Conservation (phyloP, 2,888 invertebrate genomes). For the Beris chalybata region DNA sequence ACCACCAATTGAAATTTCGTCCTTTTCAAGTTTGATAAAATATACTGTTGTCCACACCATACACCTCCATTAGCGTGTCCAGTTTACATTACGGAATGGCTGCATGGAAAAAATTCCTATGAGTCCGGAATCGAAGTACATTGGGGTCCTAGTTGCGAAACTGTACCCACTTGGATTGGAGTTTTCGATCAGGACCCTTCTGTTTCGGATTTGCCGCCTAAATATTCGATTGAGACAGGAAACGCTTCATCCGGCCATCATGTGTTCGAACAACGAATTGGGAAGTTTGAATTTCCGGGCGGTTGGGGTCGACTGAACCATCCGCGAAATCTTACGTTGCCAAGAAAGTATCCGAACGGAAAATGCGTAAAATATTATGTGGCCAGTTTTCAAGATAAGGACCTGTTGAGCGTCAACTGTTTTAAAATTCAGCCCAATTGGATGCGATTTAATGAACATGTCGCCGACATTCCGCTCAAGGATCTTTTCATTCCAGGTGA, state of each 20-base stretch:
- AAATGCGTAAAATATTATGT: conserved; percentile 74
- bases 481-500: conserved; percentile 51
- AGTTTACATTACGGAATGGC: conserved; percentile 50
- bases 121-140: conserved; percentile 50
- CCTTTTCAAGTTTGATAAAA: no score
- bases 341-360: conserved; percentile 52
- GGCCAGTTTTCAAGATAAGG: conserved; percentile 65
- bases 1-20: no score
- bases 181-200: conserved; percentile 53
- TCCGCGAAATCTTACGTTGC: conserved; percentile 44
- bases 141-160: conserved; percentile 52
- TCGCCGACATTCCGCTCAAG: conserved; percentile 48
- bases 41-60: neutral
- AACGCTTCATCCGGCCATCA: conserved; percentile 60
- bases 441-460: conserved; percentile 67
- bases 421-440: conserved; percentile 81
- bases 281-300: conserved; percentile 62
- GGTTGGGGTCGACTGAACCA: conserved; percentile 60
- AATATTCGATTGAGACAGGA: conserved; percentile 45
- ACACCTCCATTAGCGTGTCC: conserved; percentile 44
- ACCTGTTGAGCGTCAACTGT: conserved; percentile 67
- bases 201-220: conserved; percentile 46
- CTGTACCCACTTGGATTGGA: conserved; percentile 52
- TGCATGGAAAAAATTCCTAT: conserved; percentile 47
- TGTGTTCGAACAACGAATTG: conserved; percentile 52